phyloP scores from a whole-genome alignment of 2,113 vertebrate species.

The Actenoides lindsayi region DNA sequence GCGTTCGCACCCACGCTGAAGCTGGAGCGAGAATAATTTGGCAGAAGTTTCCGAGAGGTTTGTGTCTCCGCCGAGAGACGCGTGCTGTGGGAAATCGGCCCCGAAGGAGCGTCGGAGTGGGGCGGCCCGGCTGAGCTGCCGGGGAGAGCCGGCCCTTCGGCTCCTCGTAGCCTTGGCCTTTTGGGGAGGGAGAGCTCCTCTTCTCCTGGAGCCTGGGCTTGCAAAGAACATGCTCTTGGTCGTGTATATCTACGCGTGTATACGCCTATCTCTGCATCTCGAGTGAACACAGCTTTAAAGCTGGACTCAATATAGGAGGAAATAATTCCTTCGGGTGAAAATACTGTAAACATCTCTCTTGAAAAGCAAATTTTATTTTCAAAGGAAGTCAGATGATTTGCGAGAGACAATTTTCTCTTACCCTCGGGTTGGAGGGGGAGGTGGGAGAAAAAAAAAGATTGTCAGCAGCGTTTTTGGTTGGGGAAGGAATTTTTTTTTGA shows the following conservation, averaged over 20 bases:
- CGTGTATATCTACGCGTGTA: fast-evolving
- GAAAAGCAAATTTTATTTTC: not conserved
- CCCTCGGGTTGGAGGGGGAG: too few relatives aligned
- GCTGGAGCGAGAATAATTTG: not conserved
- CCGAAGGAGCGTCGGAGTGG: not conserved
- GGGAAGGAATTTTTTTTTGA: not conserved
- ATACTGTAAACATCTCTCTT: not conserved
- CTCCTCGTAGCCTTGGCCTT: not conserved
- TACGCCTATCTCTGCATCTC: too few relatives aligned
- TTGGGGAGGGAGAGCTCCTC: not conserved
- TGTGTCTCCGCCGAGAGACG: not conserved
- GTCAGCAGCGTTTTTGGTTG: not conserved
- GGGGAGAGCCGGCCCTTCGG: not conserved
- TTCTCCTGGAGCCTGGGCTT: not conserved
- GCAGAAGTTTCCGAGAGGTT: not conserved
- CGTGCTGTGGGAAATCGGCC: not conserved
- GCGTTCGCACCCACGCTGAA: not conserved
- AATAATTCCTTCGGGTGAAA: not conserved
- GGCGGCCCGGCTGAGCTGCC: not conserved
- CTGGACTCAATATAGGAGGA: not conserved
- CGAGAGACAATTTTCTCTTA: not conserved
- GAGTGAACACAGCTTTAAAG: not conserved
- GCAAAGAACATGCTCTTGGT: fast-evolving
- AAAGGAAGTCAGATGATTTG: not conserved
- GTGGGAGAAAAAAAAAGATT: not conserved